phyloP scores from a whole-genome alignment of 1,140 invertebrate species.

The Ridgeia piscesae region DNA sequence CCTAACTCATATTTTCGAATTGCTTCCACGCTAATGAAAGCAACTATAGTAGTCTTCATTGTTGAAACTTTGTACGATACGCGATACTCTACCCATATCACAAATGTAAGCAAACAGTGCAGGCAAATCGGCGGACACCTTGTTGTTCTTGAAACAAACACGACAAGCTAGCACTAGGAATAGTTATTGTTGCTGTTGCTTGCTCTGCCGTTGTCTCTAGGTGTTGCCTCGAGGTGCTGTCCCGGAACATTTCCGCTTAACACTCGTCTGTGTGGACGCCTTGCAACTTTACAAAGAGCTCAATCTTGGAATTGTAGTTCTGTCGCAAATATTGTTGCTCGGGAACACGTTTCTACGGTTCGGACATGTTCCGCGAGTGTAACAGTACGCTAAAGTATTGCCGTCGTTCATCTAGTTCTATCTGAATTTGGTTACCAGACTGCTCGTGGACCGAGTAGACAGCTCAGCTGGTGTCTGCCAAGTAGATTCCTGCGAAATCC shows the following conservation, averaged over 20 bases:
- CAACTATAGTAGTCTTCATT: neutral
- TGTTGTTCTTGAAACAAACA: neutral
- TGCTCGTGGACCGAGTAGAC: no score
- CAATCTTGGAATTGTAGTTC: neutral
- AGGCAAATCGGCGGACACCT: neutral
- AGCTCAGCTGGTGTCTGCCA: no score
- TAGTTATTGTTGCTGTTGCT: neutral
- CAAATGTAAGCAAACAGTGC: neutral
- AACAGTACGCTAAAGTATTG: no score
- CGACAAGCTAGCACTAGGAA: neutral
- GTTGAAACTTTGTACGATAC: neutral
- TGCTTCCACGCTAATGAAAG: neutral
- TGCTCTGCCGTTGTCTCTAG: neutral
- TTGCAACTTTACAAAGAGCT: neutral
- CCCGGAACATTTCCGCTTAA: neutral
- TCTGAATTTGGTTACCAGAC: no score
- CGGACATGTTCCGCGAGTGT: neutral
- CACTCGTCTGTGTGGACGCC: neutral
- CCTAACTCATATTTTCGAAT: neutral
- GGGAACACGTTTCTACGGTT: neutral
- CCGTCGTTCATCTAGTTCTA: no score
- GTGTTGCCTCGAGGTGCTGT: no score
- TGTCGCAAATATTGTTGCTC: neutral
- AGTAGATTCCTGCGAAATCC: no score
- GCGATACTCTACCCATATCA: neutral